phyloP scores from a whole-genome alignment of 1,140 invertebrate species.

The Zeugodacus cucurbitae region DNA sequence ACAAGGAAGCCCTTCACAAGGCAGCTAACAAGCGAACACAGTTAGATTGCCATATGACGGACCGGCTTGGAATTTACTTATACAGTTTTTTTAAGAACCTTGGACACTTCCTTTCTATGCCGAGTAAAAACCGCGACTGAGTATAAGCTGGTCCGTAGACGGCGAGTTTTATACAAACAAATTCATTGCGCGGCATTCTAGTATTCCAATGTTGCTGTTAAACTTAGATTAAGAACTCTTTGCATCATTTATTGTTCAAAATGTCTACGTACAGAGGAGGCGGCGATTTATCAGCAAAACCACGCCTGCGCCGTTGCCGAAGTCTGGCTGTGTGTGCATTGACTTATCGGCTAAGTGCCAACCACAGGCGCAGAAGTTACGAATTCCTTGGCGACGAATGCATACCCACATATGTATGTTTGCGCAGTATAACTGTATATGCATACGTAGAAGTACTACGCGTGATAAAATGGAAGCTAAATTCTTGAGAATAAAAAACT shows the following conservation, averaged over 20 bases:
- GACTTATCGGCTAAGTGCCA: not conserved
- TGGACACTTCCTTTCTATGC: not conserved
- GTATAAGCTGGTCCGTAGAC: not conserved
- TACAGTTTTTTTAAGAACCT: not conserved
- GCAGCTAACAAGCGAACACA: constrained; percentile 60
- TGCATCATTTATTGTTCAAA: not conserved
- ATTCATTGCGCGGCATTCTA: not conserved
- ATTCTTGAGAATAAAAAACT: not conserved
- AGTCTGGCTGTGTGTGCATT: not conserved
- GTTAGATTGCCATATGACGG: constrained; percentile 62
- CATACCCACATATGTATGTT: not conserved
- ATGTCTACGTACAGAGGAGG: not conserved
- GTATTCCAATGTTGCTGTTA: not conserved
- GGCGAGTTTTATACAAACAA: not conserved
- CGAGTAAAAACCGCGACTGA: not conserved
- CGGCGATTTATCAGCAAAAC: constrained; percentile 1
- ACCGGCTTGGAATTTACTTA: constrained; percentile 56
- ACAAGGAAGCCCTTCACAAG: constrained; percentile 65
- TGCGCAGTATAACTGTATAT: not conserved
- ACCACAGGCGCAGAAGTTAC: not conserved
- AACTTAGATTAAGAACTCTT: constrained; percentile 1
- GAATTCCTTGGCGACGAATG: not conserved
- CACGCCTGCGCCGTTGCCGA: constrained; percentile 4
- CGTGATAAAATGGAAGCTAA: not conserved
- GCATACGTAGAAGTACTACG: not conserved